Conservation (phyloP, 2,888 invertebrate species). For the Hirudinaria manillensis region DNA sequence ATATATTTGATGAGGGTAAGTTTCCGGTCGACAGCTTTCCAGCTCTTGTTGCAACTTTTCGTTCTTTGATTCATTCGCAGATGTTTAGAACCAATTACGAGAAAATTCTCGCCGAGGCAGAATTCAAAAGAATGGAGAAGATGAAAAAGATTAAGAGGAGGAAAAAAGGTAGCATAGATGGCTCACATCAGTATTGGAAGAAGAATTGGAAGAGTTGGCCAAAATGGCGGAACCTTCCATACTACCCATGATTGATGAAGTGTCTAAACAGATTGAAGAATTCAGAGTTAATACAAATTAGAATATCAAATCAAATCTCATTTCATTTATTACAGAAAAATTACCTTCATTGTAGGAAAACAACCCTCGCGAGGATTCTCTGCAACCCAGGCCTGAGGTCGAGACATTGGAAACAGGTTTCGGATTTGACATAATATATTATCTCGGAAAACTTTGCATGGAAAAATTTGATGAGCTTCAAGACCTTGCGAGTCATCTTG, state of each 20-base stretch:
- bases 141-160: constrained; percentile 37
- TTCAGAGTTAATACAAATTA: constrained; percentile 54
- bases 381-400: constrained; percentile 77
- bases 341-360: constrained; percentile 59
- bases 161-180: constrained; percentile 1
- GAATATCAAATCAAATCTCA: neutral
- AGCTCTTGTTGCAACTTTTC: neutral
- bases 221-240: constrained; percentile 58
- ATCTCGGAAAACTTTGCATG: constrained; percentile 74
- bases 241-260: constrained; percentile 47
- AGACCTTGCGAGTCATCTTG: constrained; percentile 15
- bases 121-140: constrained; percentile 49
- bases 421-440: constrained; percentile 75
- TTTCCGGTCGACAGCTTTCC: neutral
- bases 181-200: neutral
- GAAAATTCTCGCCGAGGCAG: constrained; percentile 58
- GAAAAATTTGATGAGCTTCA: constrained; percentile 58
- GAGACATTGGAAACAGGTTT: constrained; percentile 78
- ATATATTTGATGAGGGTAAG: constrained; percentile 70
- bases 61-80: neutral
- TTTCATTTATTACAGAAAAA: neutral
- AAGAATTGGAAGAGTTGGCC: constrained; percentile 61
- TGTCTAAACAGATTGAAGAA: constrained; percentile 57
- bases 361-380: constrained; percentile 78
- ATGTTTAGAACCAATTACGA: constrained; percentile 21